A percentile compares a stretch with the other conserved stretches of the same genome.
Conservation (phyloP, 2,797 vertebrate species). For the Pseudochromis fuscus region DNA sequence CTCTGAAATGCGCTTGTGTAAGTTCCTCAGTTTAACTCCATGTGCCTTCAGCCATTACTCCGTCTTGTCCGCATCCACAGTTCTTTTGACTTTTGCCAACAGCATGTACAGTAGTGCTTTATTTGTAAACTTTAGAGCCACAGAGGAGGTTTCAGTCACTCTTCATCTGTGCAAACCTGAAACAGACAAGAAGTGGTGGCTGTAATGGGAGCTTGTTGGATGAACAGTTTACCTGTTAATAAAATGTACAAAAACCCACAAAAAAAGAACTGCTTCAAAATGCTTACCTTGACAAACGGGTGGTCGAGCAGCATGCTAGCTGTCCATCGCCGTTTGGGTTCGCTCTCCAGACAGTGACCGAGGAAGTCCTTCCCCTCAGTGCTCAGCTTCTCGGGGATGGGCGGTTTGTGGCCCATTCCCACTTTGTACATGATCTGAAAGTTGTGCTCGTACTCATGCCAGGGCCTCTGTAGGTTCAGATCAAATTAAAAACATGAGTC, state of each 20-base stretch:
- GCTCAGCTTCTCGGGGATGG: conserved; percentile 96
- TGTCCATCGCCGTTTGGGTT: conserved; percentile 95
- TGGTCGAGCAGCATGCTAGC: conserved; percentile 98
- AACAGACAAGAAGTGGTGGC: conserved; percentile 25
- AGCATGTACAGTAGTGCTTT: conserved; percentile 95
- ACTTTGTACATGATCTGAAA: conserved; percentile 99
- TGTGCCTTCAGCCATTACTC: conserved; percentile 76
- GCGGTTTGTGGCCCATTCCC: conserved; percentile 98
- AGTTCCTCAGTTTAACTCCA: conserved; percentile 83
- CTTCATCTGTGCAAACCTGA: conserved; percentile 99
- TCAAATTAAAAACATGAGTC: not conserved
- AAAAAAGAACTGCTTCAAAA: not conserved
- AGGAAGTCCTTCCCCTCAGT: conserved; percentile 98
- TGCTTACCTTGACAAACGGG: conserved; percentile 94
- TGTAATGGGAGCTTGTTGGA: not conserved
- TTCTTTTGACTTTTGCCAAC: conserved; percentile 82
- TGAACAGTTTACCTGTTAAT: no score
- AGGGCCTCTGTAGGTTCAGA: conserved; percentile 89
- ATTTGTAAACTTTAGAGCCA: conserved; percentile 82
- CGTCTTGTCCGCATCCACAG: conserved; percentile 60
- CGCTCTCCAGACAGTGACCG: conserved; percentile 95
- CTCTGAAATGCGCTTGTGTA: conserved; percentile 76
- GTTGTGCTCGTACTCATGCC: conserved; percentile 99
- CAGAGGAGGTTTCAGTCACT: conserved; percentile 84
- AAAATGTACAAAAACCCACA: no score